Conservation (phyloP, 2,888 invertebrate species). For the Brachycybe producta region DNA sequence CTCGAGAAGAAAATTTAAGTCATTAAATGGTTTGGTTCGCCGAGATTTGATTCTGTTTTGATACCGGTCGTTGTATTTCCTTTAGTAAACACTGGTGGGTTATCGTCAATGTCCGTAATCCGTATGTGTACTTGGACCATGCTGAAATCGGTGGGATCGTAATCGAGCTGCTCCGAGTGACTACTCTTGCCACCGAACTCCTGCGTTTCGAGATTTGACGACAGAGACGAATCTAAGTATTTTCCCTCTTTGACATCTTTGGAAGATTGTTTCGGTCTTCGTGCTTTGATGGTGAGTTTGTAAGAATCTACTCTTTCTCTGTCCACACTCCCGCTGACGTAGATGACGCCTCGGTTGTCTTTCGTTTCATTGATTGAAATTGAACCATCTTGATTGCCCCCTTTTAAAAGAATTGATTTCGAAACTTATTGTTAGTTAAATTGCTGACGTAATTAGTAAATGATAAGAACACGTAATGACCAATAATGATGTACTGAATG, state of each 20-base stretch:
- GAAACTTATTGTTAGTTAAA: background rate
- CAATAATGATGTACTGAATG: slow-evolving; percentile 57
- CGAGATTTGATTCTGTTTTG: too few species aligned
- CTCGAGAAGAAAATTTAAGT: slow-evolving; percentile 5
- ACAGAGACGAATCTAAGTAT: background rate
- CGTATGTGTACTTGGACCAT: slow-evolving; percentile 47
- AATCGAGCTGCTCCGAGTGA: too few species aligned
- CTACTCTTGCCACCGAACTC: background rate
- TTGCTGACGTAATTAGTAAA: background rate
- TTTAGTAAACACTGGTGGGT: slow-evolving; percentile 51
- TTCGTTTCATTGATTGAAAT: slow-evolving; percentile 45
- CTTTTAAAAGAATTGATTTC: slow-evolving; percentile 30
- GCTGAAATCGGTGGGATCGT: slow-evolving; percentile 49
- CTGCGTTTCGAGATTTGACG: background rate
- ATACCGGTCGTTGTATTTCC: slow-evolving; percentile 49
- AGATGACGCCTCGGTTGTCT: slow-evolving; percentile 50
- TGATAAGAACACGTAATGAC: slow-evolving; percentile 34
- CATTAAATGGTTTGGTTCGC: too few species aligned
- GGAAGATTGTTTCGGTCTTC: too few species aligned
- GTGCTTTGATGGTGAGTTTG: slow-evolving; percentile 47
- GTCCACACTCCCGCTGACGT: slow-evolving; percentile 49
- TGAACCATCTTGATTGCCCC: slow-evolving; percentile 54
- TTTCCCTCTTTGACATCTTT: background rate
- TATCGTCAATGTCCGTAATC: slow-evolving; percentile 59
- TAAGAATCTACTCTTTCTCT: slow-evolving; percentile 47